Conservation (phyloP, 2,888 invertebrate species). For the Trissolcus brochymenae region DNA sequence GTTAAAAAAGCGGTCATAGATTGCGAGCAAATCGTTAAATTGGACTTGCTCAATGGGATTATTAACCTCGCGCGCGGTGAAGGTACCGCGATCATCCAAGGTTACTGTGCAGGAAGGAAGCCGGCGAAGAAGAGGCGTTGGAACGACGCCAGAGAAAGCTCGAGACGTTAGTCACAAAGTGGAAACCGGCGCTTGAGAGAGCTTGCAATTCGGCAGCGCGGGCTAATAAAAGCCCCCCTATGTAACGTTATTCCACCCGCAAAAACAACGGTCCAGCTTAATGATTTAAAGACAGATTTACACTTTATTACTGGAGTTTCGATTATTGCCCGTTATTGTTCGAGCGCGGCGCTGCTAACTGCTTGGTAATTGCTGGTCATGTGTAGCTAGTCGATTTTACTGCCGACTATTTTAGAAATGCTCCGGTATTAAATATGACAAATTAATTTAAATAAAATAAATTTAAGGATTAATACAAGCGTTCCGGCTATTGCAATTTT, state of each 20-base stretch:
- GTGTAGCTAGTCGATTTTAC: too few species aligned
- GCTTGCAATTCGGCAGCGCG: conserved; percentile 22
- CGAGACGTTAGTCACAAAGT: conserved; percentile 62
- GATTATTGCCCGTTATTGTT: neutral
- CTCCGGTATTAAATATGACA: too few species aligned
- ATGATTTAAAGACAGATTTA: conserved; percentile 4
- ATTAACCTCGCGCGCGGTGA: conserved; percentile 32
- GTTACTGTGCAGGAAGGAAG: conserved; percentile 54
- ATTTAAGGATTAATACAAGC: too few species aligned
- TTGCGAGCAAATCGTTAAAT: conserved; percentile 23
- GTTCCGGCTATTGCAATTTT: too few species aligned
- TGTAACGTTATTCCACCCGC: conserved; percentile 53
- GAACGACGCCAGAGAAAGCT: conserved; percentile 62
- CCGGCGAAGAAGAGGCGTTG: conserved; percentile 48
- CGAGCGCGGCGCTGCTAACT: too few species aligned
- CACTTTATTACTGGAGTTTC: neutral
- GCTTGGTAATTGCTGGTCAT: too few species aligned
- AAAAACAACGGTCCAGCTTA: conserved; percentile 32
- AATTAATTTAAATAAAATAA: too few species aligned
- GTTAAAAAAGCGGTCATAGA: conserved; percentile 10
- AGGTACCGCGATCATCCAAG: conserved; percentile 42
- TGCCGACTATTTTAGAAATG: too few species aligned
- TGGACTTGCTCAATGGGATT: conserved; percentile 27
- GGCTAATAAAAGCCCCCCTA: conserved; percentile 53
- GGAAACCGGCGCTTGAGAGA: conserved; percentile 27